phyloP scores from a whole-genome alignment of 53 echinoderm and acorn worm genomes.

The Stichopus horrens region DNA sequence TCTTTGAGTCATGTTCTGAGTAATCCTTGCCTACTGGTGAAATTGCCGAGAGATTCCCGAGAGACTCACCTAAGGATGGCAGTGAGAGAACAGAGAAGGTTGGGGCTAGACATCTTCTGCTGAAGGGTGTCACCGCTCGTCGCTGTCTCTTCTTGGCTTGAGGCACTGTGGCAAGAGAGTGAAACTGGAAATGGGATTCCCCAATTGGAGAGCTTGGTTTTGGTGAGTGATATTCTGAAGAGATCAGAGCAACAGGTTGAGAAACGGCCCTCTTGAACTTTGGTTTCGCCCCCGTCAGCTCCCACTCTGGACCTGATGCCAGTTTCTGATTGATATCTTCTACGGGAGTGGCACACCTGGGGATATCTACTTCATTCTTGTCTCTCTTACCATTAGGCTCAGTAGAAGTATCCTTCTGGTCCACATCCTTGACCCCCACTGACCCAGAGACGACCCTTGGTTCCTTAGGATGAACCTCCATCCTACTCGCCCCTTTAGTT shows the following conservation, averaged over 20 bases:
- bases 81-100: slow-evolving; percentile 1
- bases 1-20: neutral
- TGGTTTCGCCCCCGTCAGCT: slow-evolving; percentile 19
- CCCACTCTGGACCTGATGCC: slow-evolving; percentile 11
- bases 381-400: too few relatives aligned
- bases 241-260: neutral
- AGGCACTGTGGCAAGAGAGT: slow-evolving; percentile 13
- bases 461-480: neutral
- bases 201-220: neutral
- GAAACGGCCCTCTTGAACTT: slow-evolving; percentile 33
- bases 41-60: neutral
- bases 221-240: neutral
- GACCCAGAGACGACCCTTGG: neutral
- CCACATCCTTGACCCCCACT: neutral
- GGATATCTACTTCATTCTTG: too few relatives aligned
- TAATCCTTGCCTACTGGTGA: neutral
- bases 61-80: neutral
- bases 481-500: neutral
- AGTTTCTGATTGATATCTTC: neutral
- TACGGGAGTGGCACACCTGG: neutral
- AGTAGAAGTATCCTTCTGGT: neutral
- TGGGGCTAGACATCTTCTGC: neutral
- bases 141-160: neutral
- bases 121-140: neutral
- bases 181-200: neutral